Percentiles rank a stretch among this genome's conserved stretches.
Conservation (phyloP, 2,888 invertebrate genomes). For the Pharmacophagus antenor region DNA sequence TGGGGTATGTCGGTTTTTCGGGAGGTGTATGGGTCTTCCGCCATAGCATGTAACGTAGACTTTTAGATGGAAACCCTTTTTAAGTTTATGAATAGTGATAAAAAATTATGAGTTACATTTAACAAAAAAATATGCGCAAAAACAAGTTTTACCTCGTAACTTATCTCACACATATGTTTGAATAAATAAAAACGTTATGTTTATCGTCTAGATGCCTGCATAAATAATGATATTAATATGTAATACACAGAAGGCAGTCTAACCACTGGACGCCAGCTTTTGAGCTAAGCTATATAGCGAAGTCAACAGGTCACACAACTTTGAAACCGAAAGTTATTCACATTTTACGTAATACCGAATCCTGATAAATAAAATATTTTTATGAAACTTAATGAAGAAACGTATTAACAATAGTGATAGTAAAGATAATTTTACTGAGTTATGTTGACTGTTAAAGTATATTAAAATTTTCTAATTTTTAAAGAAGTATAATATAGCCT, state of each 20-base stretch:
- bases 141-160: background rate
- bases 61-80: too few relatives aligned
- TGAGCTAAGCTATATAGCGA: conserved; percentile 1
- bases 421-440: conserved; percentile 13
- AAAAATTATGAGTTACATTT: too few relatives aligned
- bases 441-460: conserved; percentile 25
- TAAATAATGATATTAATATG: conserved; percentile 12
- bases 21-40: too few relatives aligned
- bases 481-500: background rate
- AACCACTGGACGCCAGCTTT: conserved; percentile 1
- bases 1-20: too few relatives aligned
- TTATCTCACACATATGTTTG: conserved; percentile 5
- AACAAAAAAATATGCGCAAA: background rate
- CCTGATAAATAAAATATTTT: conserved; percentile 22
- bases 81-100: too few relatives aligned
- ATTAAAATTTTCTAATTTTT: conserved; percentile 15
- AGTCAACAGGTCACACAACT: conserved; percentile 5
- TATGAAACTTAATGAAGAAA: conserved; percentile 10
- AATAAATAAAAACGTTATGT: conserved; percentile 10
- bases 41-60: too few relatives aligned
- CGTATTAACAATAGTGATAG: conserved; percentile 21
- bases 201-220: conserved; percentile 12
- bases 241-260: conserved; percentile 6
- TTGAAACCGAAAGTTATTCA: conserved; percentile 24
- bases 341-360: conserved; percentile 10